Percentiles rank a stretch among this genome's conserved stretches.
phyloP scores from a whole-genome alignment of 1,140 invertebrate genomes.

The Lepidotrigona ventralis region DNA sequence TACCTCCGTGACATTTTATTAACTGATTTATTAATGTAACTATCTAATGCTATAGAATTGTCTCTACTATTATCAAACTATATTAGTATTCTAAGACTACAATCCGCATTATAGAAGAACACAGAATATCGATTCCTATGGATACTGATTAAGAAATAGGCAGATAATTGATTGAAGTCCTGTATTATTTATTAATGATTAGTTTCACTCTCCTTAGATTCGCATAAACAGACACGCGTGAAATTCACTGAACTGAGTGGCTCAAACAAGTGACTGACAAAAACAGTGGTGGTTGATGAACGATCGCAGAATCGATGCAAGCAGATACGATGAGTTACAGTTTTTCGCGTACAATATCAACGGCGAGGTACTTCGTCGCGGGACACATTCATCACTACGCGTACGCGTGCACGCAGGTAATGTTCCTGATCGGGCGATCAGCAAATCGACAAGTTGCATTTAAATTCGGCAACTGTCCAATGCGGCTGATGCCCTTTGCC shows the following conservation, averaged over 20 bases:
- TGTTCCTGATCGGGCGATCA: constrained; percentile 59
- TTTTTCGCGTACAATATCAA: constrained; percentile 13
- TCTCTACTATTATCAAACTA: neutral
- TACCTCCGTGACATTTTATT: constrained; percentile 56
- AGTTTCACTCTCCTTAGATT: constrained; percentile 19
- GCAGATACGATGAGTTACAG: neutral
- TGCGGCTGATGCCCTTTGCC: constrained; percentile 75
- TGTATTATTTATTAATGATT: neutral
- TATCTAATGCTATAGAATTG: neutral
- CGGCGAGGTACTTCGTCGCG: constrained; percentile 23
- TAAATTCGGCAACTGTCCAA: constrained; percentile 73
- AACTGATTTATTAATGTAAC: neutral
- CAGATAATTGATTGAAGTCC: neutral
- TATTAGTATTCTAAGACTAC: constrained; percentile 9
- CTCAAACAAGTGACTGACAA: neutral
- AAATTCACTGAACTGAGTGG: neutral
- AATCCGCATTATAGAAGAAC: neutral
- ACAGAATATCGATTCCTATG: neutral
- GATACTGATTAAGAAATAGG: too few species aligned
- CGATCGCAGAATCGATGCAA: neutral
- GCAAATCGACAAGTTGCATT: constrained; percentile 60
- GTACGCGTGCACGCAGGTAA: neutral
- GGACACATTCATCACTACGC: constrained; percentile 3
- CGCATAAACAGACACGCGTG: neutral
- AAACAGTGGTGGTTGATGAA: neutral